These are phyloP conservation scores for Trialeurodes vaporariorum DNA, from an alignment of 1,140 invertebrate genomes.

Conservation along the genomic window DNA sequence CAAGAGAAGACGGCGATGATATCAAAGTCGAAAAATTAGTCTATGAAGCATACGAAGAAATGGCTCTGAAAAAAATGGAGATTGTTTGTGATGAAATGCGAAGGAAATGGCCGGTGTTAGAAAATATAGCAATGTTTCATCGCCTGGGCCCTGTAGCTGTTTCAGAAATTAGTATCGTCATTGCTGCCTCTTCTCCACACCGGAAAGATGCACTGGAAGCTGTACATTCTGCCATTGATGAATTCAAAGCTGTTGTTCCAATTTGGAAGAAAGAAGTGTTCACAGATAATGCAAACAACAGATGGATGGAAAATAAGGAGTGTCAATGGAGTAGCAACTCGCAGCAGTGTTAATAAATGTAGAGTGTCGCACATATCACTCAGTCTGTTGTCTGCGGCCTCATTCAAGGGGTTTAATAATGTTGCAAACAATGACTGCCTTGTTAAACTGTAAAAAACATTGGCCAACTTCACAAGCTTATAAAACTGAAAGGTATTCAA, in stretches of 20 bases:
- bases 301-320: constrained; percentile 70
- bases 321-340: constrained; percentile 51
- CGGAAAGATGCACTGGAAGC: constrained; percentile 69
- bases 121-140: constrained; percentile 69
- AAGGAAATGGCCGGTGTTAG: constrained; percentile 53
- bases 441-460: too few species aligned
- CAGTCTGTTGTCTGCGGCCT: too few species aligned
- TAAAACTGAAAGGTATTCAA: too few species aligned
- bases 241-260: constrained; percentile 74
- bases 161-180: constrained; percentile 76
- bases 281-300: constrained; percentile 33
- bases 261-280: constrained; percentile 98
- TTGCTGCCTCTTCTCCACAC: constrained; percentile 81
- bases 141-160: constrained; percentile 77
- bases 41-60: constrained; percentile 87
- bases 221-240: constrained; percentile 71
- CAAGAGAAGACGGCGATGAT: constrained; percentile 76
- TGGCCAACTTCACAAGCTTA: too few species aligned
- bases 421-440: too few species aligned
- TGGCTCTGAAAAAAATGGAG: constrained; percentile 76
- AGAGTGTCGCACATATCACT: too few species aligned
- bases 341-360: too few species aligned
- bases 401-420: too few species aligned
- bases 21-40: constrained; percentile 70
- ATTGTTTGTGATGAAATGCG: constrained; percentile 62